Percentiles rank a stretch among this genome's conserved stretches.
Conservation (phyloP, 2,888 invertebrate species). For the Epinotia demarniana region DNA sequence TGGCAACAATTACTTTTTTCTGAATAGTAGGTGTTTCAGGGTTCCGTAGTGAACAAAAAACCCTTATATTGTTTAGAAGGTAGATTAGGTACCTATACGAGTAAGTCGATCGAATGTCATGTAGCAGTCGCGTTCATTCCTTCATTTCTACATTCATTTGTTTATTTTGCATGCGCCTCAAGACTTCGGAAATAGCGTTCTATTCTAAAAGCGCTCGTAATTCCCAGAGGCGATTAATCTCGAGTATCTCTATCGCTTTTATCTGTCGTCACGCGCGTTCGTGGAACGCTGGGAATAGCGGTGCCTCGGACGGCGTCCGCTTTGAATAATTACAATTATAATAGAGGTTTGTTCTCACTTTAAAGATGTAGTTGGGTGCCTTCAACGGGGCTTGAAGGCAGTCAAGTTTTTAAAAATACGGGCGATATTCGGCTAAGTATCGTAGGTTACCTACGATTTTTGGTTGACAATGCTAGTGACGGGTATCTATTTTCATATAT, state of each 20-base stretch:
- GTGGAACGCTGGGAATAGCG: constrained; percentile 23
- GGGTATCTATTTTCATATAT: too few species aligned
- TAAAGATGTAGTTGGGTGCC: neutral
- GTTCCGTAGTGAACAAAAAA: too few species aligned
- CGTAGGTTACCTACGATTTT: too few species aligned
- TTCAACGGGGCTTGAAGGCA: too few species aligned
- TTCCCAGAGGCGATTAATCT: constrained; percentile 34
- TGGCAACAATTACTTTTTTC: too few species aligned
- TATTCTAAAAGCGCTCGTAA: constrained; percentile 34
- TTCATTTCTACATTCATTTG: neutral
- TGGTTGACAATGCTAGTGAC: too few species aligned
- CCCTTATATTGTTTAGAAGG: too few species aligned
- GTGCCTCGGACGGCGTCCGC: constrained; percentile 5
- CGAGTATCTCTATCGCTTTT: constrained; percentile 27
- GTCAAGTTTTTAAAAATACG: too few species aligned
- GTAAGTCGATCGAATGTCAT: too few species aligned
- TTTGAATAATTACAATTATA: constrained; percentile 21
- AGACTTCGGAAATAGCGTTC: constrained; percentile 26
- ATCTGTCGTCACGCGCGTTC: constrained; percentile 31
- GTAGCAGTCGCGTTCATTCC: neutral
- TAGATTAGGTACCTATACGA: too few species aligned
- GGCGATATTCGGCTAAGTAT: too few species aligned
- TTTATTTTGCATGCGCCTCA: neutral
- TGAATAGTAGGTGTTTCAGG: too few species aligned
- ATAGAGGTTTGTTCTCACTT: neutral